Conservation (phyloP, 2,113 vertebrate species). For the Callocephalon fimbriatum region DNA sequence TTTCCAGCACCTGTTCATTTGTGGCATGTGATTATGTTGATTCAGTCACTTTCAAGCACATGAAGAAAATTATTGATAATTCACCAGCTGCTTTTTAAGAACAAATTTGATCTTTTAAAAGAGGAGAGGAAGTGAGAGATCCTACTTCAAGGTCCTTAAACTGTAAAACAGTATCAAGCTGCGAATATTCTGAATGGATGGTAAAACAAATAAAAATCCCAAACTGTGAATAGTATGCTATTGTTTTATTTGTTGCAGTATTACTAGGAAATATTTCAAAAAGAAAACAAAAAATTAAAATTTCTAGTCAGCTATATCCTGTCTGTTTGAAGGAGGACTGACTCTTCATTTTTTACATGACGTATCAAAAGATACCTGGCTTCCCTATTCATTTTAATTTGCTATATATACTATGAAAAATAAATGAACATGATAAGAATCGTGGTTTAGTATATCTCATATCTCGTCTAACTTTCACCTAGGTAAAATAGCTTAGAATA, state of each 20-base stretch:
- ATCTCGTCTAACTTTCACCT: not conserved
- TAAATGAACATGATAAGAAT: accelerated
- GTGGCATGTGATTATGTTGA: not conserved
- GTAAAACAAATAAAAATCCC: not conserved
- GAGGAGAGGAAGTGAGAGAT: not conserved
- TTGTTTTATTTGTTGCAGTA: not conserved
- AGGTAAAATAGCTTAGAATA: not conserved
- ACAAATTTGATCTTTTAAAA: not conserved
- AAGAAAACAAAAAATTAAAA: not conserved
- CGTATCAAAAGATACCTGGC: not conserved
- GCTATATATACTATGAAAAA: not conserved
- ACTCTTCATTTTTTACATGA: not conserved
- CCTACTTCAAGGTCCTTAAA: not conserved
- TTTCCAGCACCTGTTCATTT: conserved; percentile 40
- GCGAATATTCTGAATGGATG: not conserved
- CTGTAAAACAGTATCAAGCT: not conserved
- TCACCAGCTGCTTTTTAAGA: conserved; percentile 33
- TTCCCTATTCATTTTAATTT: not conserved
- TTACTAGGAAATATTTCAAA: not conserved
- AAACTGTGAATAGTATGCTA: not conserved
- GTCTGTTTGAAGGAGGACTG: not conserved
- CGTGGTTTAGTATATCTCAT: not conserved
- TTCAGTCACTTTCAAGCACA: conserved; percentile 4
- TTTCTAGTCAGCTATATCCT: not conserved
- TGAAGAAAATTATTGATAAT: conserved; percentile 44